These are phyloP conservation scores for Lagopus leucura DNA, from an alignment of 2,113 vertebrate genomes.

Conservation along the genomic window DNA sequence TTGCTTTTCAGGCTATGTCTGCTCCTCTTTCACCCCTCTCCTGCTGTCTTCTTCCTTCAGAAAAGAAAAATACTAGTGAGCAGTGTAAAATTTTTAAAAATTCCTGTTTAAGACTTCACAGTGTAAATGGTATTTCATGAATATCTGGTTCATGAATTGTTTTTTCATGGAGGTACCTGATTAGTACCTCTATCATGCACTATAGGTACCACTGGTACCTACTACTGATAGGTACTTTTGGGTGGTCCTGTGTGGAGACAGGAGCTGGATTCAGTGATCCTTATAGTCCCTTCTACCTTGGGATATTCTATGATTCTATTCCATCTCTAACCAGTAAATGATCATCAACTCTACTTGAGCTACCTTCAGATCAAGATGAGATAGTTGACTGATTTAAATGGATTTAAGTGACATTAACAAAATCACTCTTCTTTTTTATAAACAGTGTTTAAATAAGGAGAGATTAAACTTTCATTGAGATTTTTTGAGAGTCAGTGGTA, in stretches of 20 bases:
- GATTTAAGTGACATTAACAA: background rate
- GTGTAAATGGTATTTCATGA: background rate
- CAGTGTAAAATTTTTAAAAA: background rate
- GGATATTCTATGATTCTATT: background rate
- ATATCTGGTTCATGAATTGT: background rate
- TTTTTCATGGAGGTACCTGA: background rate
- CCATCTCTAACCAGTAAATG: background rate
- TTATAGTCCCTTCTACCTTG: too few relatives aligned
- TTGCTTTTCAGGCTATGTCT: background rate
- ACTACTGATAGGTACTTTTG: too few relatives aligned
- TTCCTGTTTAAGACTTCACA: background rate
- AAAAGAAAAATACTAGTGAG: background rate
- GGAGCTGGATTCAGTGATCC: too few relatives aligned
- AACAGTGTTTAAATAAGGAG: background rate
- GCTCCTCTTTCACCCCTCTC: accelerated
- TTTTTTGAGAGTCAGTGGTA: background rate
- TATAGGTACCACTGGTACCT: background rate
- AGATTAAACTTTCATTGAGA: background rate
- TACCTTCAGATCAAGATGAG: too few relatives aligned
- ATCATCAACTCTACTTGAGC: background rate
- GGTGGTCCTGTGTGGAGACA: too few relatives aligned
- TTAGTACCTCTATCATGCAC: background rate
- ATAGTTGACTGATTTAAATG: background rate
- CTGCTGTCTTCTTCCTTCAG: background rate
- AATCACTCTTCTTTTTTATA: background rate